Conservation (phyloP, 2,888 invertebrate species). For the Catocala nupta region DNA sequence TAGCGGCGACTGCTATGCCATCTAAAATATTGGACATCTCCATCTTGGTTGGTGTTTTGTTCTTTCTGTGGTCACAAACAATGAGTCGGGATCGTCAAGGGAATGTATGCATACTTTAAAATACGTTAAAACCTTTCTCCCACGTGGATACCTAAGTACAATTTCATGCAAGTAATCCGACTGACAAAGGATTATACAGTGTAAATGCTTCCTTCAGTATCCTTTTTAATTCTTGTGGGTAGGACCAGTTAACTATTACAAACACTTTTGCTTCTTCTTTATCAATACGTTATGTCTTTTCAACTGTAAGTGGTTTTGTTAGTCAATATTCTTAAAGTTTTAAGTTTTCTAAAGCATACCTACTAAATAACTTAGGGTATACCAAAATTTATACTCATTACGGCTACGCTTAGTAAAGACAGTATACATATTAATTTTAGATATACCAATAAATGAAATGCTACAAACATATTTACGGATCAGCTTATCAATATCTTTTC, state of each 20-base stretch:
- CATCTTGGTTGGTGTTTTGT: conserved; percentile 84
- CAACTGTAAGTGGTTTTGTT: no score
- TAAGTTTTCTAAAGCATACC: no score
- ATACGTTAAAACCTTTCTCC: conserved; percentile 72
- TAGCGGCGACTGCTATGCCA: conserved; percentile 86
- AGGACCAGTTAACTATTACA: no score
- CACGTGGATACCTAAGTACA: conserved; percentile 66
- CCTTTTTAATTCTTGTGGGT: neutral
- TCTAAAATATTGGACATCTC: conserved; percentile 88
- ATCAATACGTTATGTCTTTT: no score
- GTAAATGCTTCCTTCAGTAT: conserved; percentile 5
- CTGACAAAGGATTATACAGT: conserved; percentile 25
- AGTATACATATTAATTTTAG: no score
- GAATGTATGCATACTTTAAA: conserved; percentile 84
- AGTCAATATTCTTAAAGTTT: no score
- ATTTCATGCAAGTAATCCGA: conserved; percentile 53
- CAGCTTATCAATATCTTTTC: conserved; percentile 24
- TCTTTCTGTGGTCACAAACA: conserved; percentile 83
- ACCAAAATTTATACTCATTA: no score
- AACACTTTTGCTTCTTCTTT: no score
- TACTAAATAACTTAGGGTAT: no score
- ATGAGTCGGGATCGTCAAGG: conserved; percentile 84
- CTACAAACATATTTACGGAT: neutral
- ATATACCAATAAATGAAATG: neutral
- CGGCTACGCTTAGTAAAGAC: no score